Percentiles rank a stretch among this genome's conserved stretches.
phyloP scores from a whole-genome alignment of 2,113 vertebrate genomes.

The Columba livia region DNA sequence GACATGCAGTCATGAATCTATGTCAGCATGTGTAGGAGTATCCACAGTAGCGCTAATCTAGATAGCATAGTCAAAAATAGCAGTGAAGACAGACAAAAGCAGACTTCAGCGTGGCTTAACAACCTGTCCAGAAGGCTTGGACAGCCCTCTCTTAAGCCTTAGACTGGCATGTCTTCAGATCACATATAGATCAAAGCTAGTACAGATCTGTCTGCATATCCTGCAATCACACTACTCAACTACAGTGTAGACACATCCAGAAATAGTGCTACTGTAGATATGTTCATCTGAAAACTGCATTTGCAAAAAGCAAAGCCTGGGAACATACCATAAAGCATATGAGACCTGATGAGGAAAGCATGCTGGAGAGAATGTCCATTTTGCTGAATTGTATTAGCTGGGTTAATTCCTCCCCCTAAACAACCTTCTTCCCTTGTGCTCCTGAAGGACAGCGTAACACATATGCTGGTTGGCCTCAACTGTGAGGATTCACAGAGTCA shows the following conservation, averaged over 20 bases:
- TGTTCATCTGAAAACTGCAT: not conserved
- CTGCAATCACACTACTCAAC: not conserved
- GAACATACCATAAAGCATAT: not conserved
- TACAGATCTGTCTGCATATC: not conserved
- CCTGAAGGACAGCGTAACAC: not conserved
- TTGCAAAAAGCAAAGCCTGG: not conserved
- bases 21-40: not conserved
- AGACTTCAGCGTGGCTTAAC: not conserved
- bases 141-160: not conserved
- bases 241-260: not conserved
- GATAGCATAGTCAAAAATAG: slow-evolving; percentile 24
- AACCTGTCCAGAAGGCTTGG: not conserved
- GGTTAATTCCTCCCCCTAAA: not conserved
- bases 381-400: not conserved
- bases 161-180: not conserved
- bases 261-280: slow-evolving; percentile 22
- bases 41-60: not conserved
- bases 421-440: not conserved
- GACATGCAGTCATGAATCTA: not conserved
- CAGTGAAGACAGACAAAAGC: slow-evolving; percentile 7
- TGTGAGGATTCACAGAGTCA: not conserved
- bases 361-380: not conserved
- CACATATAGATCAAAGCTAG: not conserved
- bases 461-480: not conserved
- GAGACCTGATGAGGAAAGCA: slow-evolving; percentile 32